These are phyloP conservation scores for Craniophora ligustri DNA, from an alignment of 2,888 invertebrate species.

Conservation along the genomic window DNA sequence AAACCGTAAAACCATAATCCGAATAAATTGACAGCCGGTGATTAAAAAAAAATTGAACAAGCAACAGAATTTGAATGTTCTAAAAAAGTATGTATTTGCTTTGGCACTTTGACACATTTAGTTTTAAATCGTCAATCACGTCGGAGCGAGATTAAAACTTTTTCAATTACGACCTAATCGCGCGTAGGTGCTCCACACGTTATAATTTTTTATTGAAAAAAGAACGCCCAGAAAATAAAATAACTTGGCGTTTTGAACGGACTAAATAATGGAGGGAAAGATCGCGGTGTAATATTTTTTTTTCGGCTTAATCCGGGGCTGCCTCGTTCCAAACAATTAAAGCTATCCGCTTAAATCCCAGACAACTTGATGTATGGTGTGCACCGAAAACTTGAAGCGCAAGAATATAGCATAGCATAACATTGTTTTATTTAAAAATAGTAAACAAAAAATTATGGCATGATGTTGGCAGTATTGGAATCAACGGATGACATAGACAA, in stretches of 20 bases:
- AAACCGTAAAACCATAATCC: no score
- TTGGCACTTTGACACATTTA: constrained; percentile 35
- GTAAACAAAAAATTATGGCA: no score
- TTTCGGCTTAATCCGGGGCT: constrained; percentile 64
- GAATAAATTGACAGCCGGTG: constrained; percentile 1
- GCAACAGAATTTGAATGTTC: constrained; percentile 16
- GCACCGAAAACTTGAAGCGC: constrained; percentile 53
- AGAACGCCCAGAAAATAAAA: constrained; percentile 20
- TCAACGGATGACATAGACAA: neutral
- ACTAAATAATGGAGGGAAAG: constrained; percentile 53
- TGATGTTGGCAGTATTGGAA: no score
- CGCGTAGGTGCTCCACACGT: constrained; percentile 44
- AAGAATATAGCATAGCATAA: constrained; percentile 41
- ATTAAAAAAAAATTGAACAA: constrained; percentile 17
- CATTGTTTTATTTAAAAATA: constrained; percentile 13
- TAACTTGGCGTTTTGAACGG: constrained; percentile 30
- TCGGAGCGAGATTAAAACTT: constrained; percentile 42
- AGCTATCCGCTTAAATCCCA: constrained; percentile 76
- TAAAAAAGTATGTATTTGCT: constrained; percentile 30
- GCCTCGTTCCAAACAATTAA: constrained; percentile 82
- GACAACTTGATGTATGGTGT: constrained; percentile 66
- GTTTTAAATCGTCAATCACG: constrained; percentile 47
- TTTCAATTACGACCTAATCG: constrained; percentile 43
- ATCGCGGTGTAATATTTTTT: constrained; percentile 53
- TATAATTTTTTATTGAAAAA: constrained; percentile 28